Percentiles rank a stretch among this genome's conserved stretches.
Conservation (phyloP, 2,797 vertebrate genomes). For the Clamator glandarius region DNA sequence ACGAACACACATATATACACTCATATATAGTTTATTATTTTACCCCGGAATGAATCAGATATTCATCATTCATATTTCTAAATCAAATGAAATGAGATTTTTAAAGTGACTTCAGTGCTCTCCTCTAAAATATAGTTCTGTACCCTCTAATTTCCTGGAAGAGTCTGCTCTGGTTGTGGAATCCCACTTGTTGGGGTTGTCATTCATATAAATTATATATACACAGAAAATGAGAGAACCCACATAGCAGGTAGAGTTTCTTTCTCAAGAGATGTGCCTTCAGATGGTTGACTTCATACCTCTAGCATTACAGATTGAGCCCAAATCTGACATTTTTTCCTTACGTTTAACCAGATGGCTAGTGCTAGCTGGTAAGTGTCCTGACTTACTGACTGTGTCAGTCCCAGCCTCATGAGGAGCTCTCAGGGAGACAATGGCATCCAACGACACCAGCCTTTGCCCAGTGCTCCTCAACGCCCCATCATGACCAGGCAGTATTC, state of each 20-base stretch:
- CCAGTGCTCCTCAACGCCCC: too few relatives aligned
- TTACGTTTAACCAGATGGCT: not conserved
- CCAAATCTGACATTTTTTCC: not conserved
- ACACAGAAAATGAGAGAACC: not conserved
- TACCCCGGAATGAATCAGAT: not conserved
- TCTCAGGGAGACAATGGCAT: too few relatives aligned
- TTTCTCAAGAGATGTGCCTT: not conserved
- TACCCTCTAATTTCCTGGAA: not conserved
- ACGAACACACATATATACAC: not conserved
- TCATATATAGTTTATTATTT: not conserved
- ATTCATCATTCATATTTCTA: not conserved
- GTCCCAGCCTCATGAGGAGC: not conserved
- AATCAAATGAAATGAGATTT: not conserved
- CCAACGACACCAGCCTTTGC: too few relatives aligned
- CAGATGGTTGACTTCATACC: not conserved
- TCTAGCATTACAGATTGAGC: not conserved
- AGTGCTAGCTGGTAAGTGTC: not conserved
- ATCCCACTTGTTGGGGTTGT: too few relatives aligned
- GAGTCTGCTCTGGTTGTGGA: not conserved
- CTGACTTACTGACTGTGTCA: not conserved
- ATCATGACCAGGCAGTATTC: too few relatives aligned
- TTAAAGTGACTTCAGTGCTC: not conserved
- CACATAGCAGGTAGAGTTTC: not conserved
- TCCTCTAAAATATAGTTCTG: not conserved
- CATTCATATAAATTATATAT: not conserved